These are phyloP conservation scores for Calliopsis andreniformis DNA, from an alignment of 1,140 invertebrate species.

Conservation along the genomic window DNA sequence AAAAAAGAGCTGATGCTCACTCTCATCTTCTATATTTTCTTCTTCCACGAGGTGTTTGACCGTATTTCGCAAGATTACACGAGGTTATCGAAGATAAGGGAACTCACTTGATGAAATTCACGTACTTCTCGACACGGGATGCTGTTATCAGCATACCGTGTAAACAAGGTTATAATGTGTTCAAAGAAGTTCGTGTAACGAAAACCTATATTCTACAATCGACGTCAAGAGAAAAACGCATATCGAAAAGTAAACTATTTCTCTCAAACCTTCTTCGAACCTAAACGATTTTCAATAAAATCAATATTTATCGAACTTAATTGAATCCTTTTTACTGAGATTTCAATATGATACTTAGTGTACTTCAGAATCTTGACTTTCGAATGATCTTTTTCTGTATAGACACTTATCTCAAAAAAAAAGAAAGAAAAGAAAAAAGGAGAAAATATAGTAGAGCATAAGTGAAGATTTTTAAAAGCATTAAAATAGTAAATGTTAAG, in stretches of 20 bases:
- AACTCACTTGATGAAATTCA: slow-evolving; percentile 2
- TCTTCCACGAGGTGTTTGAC: neutral
- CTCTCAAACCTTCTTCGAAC: neutral
- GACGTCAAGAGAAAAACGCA: slow-evolving; percentile 4
- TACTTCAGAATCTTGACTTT: too few relatives aligned
- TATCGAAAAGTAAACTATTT: slow-evolving; percentile 2
- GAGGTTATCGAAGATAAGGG: neutral
- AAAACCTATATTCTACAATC: slow-evolving; percentile 17
- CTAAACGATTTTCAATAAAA: slow-evolving; percentile 2
- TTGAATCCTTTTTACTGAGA: neutral
- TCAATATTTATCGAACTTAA: neutral
- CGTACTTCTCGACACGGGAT: neutral
- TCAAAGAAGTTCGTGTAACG: neutral
- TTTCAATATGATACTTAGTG: too few relatives aligned
- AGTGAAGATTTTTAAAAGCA: too few relatives aligned
- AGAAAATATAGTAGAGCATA: too few relatives aligned
- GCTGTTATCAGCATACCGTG: slow-evolving; percentile 2
- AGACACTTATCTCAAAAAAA: too few relatives aligned
- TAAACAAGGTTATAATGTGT: slow-evolving; percentile 22
- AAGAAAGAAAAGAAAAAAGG: too few relatives aligned
- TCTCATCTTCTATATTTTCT: too few relatives aligned
- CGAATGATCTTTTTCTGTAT: too few relatives aligned
- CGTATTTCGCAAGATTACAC: neutral
- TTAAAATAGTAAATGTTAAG: too few relatives aligned
- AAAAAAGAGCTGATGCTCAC: neutral